Evolutionary conservation across 1,140 invertebrate species (phyloP).

Genomic region (Camponotus pennsylvanicus): DNA sequence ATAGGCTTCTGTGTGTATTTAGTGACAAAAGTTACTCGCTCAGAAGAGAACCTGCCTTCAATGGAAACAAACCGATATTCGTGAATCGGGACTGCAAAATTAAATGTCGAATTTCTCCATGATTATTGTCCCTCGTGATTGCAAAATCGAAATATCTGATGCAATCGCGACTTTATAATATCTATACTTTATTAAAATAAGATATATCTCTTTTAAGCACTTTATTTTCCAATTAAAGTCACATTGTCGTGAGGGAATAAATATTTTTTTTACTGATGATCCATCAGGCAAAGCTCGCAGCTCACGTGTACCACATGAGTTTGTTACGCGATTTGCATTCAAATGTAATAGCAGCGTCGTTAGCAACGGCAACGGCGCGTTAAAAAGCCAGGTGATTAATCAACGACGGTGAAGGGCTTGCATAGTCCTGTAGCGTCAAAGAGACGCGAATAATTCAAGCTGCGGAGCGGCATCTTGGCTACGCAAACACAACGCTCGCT

Average conservation of each 20-base stretch:
- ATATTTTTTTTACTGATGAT: neutral
- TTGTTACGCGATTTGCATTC: conserved; percentile 51
- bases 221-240: neutral
- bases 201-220: neutral
- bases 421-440: conserved; percentile 44
- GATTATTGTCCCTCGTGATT: neutral
- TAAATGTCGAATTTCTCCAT: conserved; percentile 17
- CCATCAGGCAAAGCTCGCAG: conserved; percentile 23
- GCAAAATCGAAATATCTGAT: neutral
- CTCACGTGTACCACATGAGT: conserved; percentile 11
- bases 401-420: conserved; percentile 41
- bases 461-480: conserved; percentile 43
- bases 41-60: conserved; percentile 33
- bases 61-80: neutral
- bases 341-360: conserved; percentile 42
- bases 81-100: neutral
- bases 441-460: conserved; percentile 55
- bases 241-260: neutral
- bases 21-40: conserved; percentile 50
- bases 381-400: conserved; percentile 60
- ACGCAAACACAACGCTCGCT: conserved; percentile 30
- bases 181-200: too few relatives aligned
- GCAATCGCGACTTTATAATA: neutral
- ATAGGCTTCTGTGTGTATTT: conserved; percentile 29
- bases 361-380: conserved; percentile 36